Conservation (phyloP, 2,797 vertebrate genomes). For the Spondyliosoma cantharus region DNA sequence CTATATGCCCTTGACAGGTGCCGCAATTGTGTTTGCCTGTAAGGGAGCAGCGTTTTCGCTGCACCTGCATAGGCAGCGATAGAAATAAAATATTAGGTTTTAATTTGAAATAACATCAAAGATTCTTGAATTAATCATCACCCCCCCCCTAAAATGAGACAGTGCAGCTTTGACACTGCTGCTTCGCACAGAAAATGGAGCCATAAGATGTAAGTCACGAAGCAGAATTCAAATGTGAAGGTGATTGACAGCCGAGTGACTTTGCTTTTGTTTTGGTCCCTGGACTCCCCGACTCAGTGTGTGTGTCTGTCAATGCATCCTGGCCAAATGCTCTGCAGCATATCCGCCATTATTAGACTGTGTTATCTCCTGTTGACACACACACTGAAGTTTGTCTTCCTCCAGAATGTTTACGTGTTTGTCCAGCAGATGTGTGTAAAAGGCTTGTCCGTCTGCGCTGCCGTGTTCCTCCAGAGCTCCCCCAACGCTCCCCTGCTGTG, state of each 20-base stretch:
- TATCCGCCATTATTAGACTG: not conserved
- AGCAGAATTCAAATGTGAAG: not conserved
- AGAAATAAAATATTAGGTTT: not conserved
- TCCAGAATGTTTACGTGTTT: slow-evolving; percentile 49
- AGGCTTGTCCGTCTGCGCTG: slow-evolving; percentile 15
- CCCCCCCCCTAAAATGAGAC: not conserved
- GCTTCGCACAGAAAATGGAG: not conserved
- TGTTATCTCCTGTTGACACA: slow-evolving; percentile 38
- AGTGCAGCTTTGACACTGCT: not conserved
- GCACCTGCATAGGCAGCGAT: not conserved
- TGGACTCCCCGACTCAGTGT: slow-evolving; percentile 2
- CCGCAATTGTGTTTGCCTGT: not conserved
- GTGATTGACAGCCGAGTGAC: not conserved
- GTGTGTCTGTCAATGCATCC: not conserved
- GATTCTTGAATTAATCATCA: not conserved
- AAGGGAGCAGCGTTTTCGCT: no score
- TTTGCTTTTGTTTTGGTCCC: not conserved
- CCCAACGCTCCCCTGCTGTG: slow-evolving; percentile 13
- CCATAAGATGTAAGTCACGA: not conserved
- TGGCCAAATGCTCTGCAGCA: not conserved
- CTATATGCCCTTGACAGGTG: not conserved
- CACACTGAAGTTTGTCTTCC: slow-evolving; percentile 32
- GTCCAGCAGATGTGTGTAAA: slow-evolving; percentile 38
- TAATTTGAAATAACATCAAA: not conserved
- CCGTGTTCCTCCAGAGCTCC: not conserved